These are phyloP conservation scores for Rhagophthalmus giganteus DNA, from an alignment of 2,888 invertebrate genomes.

Conservation along the genomic window DNA sequence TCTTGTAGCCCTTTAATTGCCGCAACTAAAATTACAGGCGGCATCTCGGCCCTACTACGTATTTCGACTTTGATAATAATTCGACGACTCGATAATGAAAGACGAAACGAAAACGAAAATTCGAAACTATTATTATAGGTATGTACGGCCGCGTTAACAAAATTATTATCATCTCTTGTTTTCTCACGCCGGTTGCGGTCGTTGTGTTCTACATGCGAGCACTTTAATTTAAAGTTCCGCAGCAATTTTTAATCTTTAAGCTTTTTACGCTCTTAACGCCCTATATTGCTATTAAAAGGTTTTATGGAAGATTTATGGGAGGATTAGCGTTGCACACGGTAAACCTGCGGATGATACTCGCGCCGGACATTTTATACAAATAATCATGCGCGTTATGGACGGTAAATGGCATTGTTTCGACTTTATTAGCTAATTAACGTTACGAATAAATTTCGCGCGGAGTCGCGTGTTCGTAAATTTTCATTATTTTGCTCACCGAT, in stretches of 20 bases:
- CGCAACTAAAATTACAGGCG: slow-evolving; percentile 26
- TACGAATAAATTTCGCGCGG: background rate
- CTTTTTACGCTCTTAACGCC: slow-evolving; percentile 18
- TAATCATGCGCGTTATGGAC: slow-evolving; percentile 6
- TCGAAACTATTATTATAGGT: too few species aligned
- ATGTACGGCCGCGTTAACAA: background rate
- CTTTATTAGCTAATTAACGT: background rate
- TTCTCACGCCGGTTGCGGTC: background rate
- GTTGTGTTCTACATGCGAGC: too few species aligned
- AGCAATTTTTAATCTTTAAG: slow-evolving; percentile 26
- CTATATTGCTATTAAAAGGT: slow-evolving; percentile 21
- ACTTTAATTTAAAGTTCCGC: too few species aligned
- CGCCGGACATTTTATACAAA: slow-evolving; percentile 10
- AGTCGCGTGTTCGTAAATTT: too few species aligned
- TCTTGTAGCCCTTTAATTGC: slow-evolving; percentile 27
- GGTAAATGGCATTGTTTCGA: background rate
- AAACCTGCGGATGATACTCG: slow-evolving; percentile 3
- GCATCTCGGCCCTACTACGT: slow-evolving; percentile 7
- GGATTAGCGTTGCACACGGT: slow-evolving; percentile 11
- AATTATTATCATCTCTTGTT: background rate
- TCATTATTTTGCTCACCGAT: background rate
- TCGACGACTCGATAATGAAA: slow-evolving; percentile 15
- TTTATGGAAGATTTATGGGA: slow-evolving; percentile 21
- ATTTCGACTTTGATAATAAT: slow-evolving; percentile 18
- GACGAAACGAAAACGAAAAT: too few species aligned